Evolutionary conservation across 1,140 invertebrate species (phyloP), one percentile per base, ranked within the genome.

Genomic region (Cydia amplana): DNA sequence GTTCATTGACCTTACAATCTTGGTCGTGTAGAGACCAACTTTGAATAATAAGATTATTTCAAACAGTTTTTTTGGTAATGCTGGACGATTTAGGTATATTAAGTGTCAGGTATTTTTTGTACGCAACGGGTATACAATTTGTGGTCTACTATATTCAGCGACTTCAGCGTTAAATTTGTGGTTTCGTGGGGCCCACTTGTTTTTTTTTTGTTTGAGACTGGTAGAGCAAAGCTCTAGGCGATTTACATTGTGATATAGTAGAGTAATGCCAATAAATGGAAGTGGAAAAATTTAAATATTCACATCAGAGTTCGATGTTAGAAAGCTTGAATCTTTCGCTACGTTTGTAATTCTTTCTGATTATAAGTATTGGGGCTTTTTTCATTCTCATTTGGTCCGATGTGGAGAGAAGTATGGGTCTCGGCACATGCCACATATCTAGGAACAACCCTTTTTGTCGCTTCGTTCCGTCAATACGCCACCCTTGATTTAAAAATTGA

Each of bases 1-100:
- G 55, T 60, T 60, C 55, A 60, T 60, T 60, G 55, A 60, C n/a
- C 55, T n/a, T 23, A 60, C 4, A 60, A 60, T 12, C 55, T 6
- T 60, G 55, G 20, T 23, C 10, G 55, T 23, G 20, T 60, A 18
- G 1, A 60, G 18, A 60, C 23, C 55, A 18, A 23, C 55, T 55
- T 18, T 55, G 55, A 60, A 60, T 23, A 60, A 9, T 60, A 60
- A 60, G 10, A 23, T 23, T 51, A n/a, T n/a, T 51, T 18, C 49
- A 51, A 51, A n/a, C n/a, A 0, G n/a, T 51, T 51, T 51, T n/a
- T 4, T 51, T n/a, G 1, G 5, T 51, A n/a, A 18, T 51, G 49
- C n/a, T 51, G n/a, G 49, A 51, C 49, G n/a, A 51, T 51, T 51
- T 51, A n/a, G 12, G n/a, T 51, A 46, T 46, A 43, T 43, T 43